A percentile compares a stretch with the other conserved stretches of the same genome.
These are phyloP conservation scores for Malurus elegans DNA, from an alignment of 2,113 vertebrate species.

Conservation along the genomic window DNA sequence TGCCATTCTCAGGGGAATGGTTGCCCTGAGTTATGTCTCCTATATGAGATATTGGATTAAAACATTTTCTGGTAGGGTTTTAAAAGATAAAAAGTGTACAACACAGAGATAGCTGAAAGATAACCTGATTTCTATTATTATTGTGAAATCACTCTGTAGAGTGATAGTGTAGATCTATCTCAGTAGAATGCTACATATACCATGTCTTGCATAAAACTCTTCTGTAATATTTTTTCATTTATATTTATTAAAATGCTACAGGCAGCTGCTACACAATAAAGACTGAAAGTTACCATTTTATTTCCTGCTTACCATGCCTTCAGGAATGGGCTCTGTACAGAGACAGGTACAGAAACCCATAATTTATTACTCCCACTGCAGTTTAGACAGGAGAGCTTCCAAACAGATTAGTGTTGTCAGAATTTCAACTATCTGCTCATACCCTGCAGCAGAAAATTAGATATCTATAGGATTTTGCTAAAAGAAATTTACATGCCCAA, in stretches of 20 bases:
- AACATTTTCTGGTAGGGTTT: neutral
- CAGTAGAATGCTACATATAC: neutral
- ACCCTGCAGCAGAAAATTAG: neutral
- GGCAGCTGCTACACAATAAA: neutral
- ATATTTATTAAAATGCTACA: neutral
- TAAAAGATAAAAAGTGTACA: neutral
- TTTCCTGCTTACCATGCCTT: neutral
- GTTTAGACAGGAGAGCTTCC: neutral
- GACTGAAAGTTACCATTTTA: neutral
- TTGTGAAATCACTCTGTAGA: neutral
- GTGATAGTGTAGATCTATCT: too few species aligned
- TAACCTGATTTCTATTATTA: neutral
- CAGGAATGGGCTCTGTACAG: neutral
- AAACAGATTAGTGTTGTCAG: constrained; percentile 19
- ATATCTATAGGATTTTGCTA: neutral
- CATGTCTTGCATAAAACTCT: neutral
- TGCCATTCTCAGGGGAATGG: neutral
- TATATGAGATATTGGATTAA: neutral
- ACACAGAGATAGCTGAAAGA: neutral
- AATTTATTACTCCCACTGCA: constrained; percentile 1
- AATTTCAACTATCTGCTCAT: constrained; percentile 4
- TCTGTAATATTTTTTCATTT: neutral
- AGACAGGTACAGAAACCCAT: neutral
- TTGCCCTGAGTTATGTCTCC: neutral
- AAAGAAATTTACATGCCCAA: neutral